Conservation (phyloP, 2,797 vertebrate genomes). For the Pagetopsis macropterus region DNA sequence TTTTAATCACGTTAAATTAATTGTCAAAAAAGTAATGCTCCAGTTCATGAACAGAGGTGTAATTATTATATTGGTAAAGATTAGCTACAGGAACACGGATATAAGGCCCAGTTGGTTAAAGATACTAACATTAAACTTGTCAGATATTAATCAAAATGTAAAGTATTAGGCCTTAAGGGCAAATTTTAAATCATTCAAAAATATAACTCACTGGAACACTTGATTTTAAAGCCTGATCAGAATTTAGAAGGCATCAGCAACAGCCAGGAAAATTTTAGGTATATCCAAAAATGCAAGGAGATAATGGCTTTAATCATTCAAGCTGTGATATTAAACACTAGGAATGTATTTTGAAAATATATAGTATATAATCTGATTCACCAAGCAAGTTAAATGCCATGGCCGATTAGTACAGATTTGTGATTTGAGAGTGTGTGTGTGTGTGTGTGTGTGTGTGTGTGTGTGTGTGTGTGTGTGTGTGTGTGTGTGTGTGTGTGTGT, state of each 20-base stretch:
- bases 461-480: too few species aligned
- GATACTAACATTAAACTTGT: conserved; percentile 45
- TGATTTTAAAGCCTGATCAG: conserved; percentile 32
- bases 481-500: not conserved
- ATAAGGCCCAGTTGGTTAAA: conserved; percentile 40
- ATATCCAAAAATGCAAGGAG: conserved; percentile 25
- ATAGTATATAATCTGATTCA: conserved; percentile 22
- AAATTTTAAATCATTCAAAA: conserved; percentile 38
- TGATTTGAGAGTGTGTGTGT: not conserved
- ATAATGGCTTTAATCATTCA: conserved; percentile 39
- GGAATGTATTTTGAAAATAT: conserved; percentile 32
- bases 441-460: too few species aligned
- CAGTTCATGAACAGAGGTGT: conserved; percentile 66
- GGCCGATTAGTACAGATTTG: not conserved
- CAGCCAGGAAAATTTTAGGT: conserved; percentile 21
- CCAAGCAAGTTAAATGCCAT: conserved; percentile 9
- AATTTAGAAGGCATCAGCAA: conserved; percentile 29
- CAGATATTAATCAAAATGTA: conserved; percentile 50
- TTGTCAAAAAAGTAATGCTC: conserved; percentile 73
- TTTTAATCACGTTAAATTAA: conserved; percentile 79
- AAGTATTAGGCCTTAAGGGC: conserved; percentile 28
- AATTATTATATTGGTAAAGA: conserved; percentile 72
- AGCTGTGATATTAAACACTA: conserved; percentile 24
- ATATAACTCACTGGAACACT: conserved; percentile 21
- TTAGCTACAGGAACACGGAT: conserved; percentile 55